Base-by-base conservation (phyloP, 2,888 invertebrate genomes). In the Rhogogaster chlorosoma region DNA sequence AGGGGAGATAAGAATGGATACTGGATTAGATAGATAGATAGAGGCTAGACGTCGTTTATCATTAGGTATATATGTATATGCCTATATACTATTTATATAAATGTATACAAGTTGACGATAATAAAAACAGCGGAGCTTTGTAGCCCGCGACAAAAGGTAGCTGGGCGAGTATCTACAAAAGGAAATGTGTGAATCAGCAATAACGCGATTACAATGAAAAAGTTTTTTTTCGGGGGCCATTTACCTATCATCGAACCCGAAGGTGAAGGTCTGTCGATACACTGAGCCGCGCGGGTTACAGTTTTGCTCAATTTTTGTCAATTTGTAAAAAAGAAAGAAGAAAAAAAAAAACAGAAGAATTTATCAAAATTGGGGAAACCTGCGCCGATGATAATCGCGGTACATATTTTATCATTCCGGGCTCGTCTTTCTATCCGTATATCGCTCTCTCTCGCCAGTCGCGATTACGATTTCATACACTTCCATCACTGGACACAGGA, bases 121-220 rank as follows among this genome's bases (percentile, higher is more conserved):
- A 61, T 80, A 80, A 80, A 80, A 80, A 80, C 80, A 80, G 57
- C 80, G 78, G 38, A 80, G 57, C 61, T 80, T 61, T 61, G 36
- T 61, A 22, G 9, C n/a, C 22, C 2, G n/a, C 38, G 57, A 80
- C 80, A 80, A 80, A 61, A 29, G 80, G 22, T 61, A 92, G 53
- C 53, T n/a, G n/a, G 6, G 10, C 61, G 22, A 22, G 22, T 61
- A 90, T 90, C 90, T 88, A 92, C 92, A 93, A 93, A 91, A 32
- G 90, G 89, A 87, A 88, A 91, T 90, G 92, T 93, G 92, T 93
- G 93, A 93, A 93, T 93, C 92, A 93, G 93, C 93, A 92, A 90
- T 92, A 92, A 92, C n/a, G 12, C 71, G 91, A 91, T 90, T 90
- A 93, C 92, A 92, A 92, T 92, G 92, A 91, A 91, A 92, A 92